Conservation (phyloP, 1,140 invertebrate species). For the Sycophaga agraensis region DNA sequence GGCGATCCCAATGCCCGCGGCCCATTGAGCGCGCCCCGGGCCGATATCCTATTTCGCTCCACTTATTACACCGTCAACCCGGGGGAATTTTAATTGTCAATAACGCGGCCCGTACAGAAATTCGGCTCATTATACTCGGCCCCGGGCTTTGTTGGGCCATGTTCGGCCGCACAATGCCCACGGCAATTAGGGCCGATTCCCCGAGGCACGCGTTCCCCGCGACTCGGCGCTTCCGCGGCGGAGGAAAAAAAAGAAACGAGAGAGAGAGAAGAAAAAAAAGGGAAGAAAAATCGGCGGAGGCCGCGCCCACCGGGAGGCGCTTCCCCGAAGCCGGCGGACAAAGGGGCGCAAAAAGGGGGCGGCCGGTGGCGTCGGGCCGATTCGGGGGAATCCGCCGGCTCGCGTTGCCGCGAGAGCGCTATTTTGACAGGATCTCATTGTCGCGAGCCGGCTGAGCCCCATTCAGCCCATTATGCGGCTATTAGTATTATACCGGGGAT, state of each 20-base stretch:
- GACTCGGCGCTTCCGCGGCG: no score
- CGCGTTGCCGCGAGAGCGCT: constrained; percentile 49
- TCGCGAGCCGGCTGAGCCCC: constrained; percentile 51
- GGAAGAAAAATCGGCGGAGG: constrained; percentile 26
- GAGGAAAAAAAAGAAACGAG: no score
- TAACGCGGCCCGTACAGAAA: no score
- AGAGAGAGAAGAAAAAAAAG: not conserved
- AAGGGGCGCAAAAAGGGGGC: constrained; percentile 10
- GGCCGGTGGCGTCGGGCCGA: no score
- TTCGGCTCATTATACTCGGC: no score
- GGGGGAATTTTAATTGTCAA: constrained; percentile 13
- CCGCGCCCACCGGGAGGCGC: constrained; percentile 23
- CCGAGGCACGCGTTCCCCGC: no score
- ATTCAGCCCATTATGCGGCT: constrained; percentile 59
- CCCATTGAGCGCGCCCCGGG: no score
- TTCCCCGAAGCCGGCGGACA: constrained; percentile 13
- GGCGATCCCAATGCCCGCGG: no score
- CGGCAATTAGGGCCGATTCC: no score
- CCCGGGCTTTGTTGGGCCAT: no score
- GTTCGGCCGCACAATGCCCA: no score
- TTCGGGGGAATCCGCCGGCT: constrained; percentile 57
- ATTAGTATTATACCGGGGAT: constrained; percentile 59
- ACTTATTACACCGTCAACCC: not conserved
- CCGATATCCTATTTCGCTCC: constrained; percentile 11
- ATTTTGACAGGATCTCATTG: constrained; percentile 60